phyloP scores from a whole-genome alignment of 2,113 vertebrate genomes.

The Montifringilla adamsi region DNA sequence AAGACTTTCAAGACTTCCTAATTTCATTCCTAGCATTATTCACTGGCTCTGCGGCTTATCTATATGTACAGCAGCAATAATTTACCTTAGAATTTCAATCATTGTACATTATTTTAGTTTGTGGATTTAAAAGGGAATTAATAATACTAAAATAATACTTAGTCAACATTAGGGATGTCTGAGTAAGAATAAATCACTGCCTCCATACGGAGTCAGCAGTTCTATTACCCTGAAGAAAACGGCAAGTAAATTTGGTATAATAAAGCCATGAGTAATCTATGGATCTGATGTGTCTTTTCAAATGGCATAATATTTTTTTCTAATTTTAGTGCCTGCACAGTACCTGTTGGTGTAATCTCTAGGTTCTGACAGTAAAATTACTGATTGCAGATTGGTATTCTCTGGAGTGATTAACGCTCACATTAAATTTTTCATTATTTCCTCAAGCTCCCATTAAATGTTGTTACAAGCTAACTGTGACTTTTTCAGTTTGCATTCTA shows the following conservation, averaged over 20 bases:
- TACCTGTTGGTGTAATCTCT: not conserved
- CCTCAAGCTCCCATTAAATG: not conserved
- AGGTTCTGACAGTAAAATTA: constrained; percentile 3
- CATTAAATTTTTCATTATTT: constrained; percentile 2
- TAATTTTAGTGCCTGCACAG: not conserved
- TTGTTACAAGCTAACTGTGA: not conserved
- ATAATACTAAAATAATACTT: constrained; percentile 8
- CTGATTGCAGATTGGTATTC: not conserved
- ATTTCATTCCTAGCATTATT: not conserved
- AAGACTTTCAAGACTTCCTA: not conserved
- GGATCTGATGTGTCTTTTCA: not conserved
- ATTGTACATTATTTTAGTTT: constrained; percentile 13
- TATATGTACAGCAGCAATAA: not conserved
- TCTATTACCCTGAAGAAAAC: not conserved
- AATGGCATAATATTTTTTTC: not conserved
- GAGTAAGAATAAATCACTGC: constrained; percentile 19
- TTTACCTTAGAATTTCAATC: not conserved
- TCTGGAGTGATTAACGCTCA: not conserved
- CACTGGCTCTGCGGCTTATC: not conserved
- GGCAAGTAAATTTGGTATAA: not conserved
- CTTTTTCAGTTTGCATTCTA: not conserved
- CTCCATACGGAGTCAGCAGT: not conserved
- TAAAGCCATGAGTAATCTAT: not conserved
- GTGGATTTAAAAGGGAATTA: not conserved
- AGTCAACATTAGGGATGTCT: not conserved